Evolutionary conservation across 2,888 invertebrate genomes (phyloP).

Genomic region (Augiades crinisus): DNA sequence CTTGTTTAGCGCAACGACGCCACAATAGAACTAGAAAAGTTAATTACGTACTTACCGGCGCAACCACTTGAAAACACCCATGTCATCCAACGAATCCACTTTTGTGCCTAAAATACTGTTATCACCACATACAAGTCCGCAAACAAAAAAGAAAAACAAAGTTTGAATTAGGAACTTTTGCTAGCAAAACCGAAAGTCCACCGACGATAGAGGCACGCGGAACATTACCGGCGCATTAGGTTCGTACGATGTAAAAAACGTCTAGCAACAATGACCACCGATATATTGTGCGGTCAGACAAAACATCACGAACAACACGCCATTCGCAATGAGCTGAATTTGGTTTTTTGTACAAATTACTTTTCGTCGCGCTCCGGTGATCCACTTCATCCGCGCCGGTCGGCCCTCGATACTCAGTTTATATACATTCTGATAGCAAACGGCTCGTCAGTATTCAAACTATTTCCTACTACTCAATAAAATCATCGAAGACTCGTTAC

Average conservation of each 20-base stretch:
- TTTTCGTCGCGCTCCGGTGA: slow-evolving; percentile 79
- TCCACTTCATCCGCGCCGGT: slow-evolving; percentile 66
- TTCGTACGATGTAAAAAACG: slow-evolving; percentile 62
- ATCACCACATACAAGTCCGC: slow-evolving; percentile 16
- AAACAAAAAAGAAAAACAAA: slow-evolving; percentile 33
- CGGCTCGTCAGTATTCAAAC: slow-evolving; percentile 21
- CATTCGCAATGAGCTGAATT: slow-evolving; percentile 78
- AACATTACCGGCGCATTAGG: slow-evolving; percentile 71
- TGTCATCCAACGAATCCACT: slow-evolving; percentile 65
- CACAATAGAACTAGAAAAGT: slow-evolving; percentile 16
- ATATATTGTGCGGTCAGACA: slow-evolving; percentile 80
- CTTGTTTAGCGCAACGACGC: not conserved
- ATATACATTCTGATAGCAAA: slow-evolving; percentile 25
- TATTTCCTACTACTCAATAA: not conserved
- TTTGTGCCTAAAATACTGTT: slow-evolving; percentile 35
- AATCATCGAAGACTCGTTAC: not conserved
- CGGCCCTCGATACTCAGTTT: slow-evolving; percentile 50
- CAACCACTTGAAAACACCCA: slow-evolving; percentile 78
- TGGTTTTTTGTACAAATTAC: slow-evolving; percentile 79
- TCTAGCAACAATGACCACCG: slow-evolving; percentile 74
- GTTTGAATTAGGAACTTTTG: slow-evolving; percentile 42
- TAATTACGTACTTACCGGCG: slow-evolving; percentile 64
- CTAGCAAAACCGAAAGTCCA: slow-evolving; percentile 48
- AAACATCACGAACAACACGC: slow-evolving; percentile 76
- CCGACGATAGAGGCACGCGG: slow-evolving; percentile 53